phyloP scores from a whole-genome alignment of 1,140 invertebrate genomes.

The Epicauta chinensis region DNA sequence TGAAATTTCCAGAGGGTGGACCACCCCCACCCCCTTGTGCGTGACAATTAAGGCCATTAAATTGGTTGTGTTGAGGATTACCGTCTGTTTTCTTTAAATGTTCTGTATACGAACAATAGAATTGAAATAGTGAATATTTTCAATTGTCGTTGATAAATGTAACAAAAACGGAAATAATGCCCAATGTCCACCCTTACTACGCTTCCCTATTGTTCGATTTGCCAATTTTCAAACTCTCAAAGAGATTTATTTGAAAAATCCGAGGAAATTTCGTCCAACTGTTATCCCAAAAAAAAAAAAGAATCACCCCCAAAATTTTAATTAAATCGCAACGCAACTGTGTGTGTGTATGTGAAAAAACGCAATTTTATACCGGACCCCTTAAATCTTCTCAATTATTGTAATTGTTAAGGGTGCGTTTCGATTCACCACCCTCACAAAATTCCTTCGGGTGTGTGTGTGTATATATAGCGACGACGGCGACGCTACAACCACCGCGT shows the following conservation, averaged over 20 bases:
- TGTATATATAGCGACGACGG: background rate
- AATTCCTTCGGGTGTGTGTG: background rate
- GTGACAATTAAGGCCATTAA: conserved; percentile 35
- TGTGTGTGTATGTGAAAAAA: too few species aligned
- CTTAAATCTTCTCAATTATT: too few species aligned
- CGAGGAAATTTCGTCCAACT: too few species aligned
- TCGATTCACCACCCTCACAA: background rate
- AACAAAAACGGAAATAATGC: conserved; percentile 17
- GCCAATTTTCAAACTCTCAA: too few species aligned
- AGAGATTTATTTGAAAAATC: too few species aligned
- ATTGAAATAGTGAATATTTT: conserved; percentile 19
- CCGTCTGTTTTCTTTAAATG: conserved; percentile 29
- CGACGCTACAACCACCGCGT: background rate
- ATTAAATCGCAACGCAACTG: too few species aligned
- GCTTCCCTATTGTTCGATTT: conserved; percentile 18
- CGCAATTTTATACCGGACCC: too few species aligned
- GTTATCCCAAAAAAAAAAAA: background rate
- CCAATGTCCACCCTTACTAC: conserved; percentile 22
- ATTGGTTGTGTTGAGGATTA: conserved; percentile 32
- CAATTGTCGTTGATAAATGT: conserved; percentile 26
- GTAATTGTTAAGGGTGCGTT: background rate
- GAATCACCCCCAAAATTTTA: background rate
- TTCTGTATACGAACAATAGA: conserved; percentile 1
- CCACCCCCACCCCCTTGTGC: background rate
- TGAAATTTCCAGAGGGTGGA: background rate